Conservation (phyloP, 2,888 invertebrate genomes). For the Luffia ferchaultella region DNA sequence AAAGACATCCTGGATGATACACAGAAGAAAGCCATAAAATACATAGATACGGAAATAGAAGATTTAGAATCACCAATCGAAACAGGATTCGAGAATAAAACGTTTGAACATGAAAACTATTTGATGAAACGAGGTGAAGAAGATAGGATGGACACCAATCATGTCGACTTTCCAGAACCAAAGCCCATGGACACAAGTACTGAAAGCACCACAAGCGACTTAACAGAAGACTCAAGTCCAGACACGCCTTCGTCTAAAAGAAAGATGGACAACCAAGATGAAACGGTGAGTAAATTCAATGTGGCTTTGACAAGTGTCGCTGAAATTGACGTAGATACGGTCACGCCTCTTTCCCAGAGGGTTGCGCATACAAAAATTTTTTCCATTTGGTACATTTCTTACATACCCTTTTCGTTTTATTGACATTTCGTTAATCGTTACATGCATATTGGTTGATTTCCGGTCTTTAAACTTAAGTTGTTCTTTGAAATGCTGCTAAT, state of each 20-base stretch:
- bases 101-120: constrained; percentile 56
- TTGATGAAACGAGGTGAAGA: constrained; percentile 51
- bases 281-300: too few relatives aligned
- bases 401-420: too few relatives aligned
- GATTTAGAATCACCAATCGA: constrained; percentile 55
- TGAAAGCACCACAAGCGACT: constrained; percentile 50
- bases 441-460: too few relatives aligned
- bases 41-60: constrained; percentile 48
- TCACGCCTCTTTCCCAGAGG: too few relatives aligned
- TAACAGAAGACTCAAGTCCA: constrained; percentile 45
- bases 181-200: constrained; percentile 57
- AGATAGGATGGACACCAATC: constrained; percentile 23
- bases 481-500: too few relatives aligned
- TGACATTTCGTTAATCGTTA: too few relatives aligned
- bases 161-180: constrained; percentile 26
- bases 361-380: too few relatives aligned
- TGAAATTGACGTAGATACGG: too few relatives aligned
- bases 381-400: too few relatives aligned
- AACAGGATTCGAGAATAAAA: constrained; percentile 57
- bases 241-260: constrained; percentile 45
- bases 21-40: constrained; percentile 34
- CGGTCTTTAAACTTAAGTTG: too few relatives aligned
- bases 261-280: too few relatives aligned
- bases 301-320: too few relatives aligned
- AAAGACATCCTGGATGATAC: constrained; percentile 23